Evolutionary conservation across 1,140 invertebrate species (phyloP), one percentile per base, ranked within the genome.

Genomic region (Drosophila littoralis): DNA sequence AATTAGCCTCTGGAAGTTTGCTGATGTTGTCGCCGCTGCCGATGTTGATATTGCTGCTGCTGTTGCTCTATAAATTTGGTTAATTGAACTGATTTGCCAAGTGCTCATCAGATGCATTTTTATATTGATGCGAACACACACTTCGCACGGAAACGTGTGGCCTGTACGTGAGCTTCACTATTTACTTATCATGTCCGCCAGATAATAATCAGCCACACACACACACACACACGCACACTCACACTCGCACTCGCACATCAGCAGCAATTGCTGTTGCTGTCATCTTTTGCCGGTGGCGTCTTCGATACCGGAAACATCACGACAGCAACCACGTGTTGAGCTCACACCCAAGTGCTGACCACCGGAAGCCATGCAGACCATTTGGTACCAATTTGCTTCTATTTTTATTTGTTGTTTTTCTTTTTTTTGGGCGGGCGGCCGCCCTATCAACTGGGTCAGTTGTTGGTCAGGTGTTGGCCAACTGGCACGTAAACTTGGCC

Each of bases 11-110:
- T 28, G 67, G 51, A 9, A 36, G 50, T 15, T 60, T 22, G 22
- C 33, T 35, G 51, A 17, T 58, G 58, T 28, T 69, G 72, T 36
- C 75, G 60, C 10, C 46, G 48, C 13, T 59, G 61, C 72, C 3
- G 22, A 28, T 28, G 22, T 28, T 28, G 22, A 28, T 28, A 28
- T 28, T 28, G 22, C 22, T 28, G 63, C 9, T 51, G 42, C 12
- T 61, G 65, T 38, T 77, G 70, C 60, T 59, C 51, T 54, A 79
- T 74, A 83, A 86, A 89, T 88, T 89, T 86, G 76, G 63, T 55
- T 86, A 89, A 88, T 88, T 89, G 69, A 88, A 88, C 83, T 88
- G 83, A 88, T 88, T 88, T 83, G 71, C 66, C 32, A 63, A 83
- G 50, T 61, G 69, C 66, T 72, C 66, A 83, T 81, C 77, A 77